phyloP scores from a whole-genome alignment of 2,888 invertebrate species.

The Leptinotarsa rubiginosa region DNA sequence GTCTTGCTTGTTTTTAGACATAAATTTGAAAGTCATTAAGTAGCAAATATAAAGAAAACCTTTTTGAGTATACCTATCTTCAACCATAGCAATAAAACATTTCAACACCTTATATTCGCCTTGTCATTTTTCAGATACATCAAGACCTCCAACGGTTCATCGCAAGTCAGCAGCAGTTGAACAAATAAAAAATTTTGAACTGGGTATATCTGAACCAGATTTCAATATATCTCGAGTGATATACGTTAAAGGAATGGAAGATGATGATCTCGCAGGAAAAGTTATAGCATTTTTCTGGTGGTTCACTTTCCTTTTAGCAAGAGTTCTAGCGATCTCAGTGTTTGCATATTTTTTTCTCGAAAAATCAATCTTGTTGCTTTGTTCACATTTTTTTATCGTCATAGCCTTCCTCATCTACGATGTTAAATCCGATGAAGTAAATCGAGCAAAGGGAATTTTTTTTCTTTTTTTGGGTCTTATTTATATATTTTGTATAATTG shows the following conservation, averaged over 20 bases:
- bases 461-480: slow-evolving; percentile 79
- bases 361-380: slow-evolving; percentile 71
- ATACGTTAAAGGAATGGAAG: slow-evolving; percentile 74
- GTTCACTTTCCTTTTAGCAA: slow-evolving; percentile 79
- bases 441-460: slow-evolving; percentile 67
- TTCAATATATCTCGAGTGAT: slow-evolving; percentile 64
- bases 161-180: slow-evolving; percentile 54
- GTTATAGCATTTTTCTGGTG: slow-evolving; percentile 80
- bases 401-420: slow-evolving; percentile 74
- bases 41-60: too few relatives aligned
- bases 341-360: slow-evolving; percentile 77
- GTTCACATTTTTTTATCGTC: slow-evolving; percentile 76
- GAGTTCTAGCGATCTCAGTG: slow-evolving; percentile 77
- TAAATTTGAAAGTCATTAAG: too few relatives aligned
- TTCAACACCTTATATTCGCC: background rate
- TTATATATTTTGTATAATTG: slow-evolving; percentile 81
- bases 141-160: slow-evolving; percentile 25
- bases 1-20: too few relatives aligned
- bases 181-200: slow-evolving; percentile 31
- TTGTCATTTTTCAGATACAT: slow-evolving; percentile 30
- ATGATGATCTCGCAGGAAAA: slow-evolving; percentile 79
- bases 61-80: too few relatives aligned
- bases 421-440: slow-evolving; percentile 70
- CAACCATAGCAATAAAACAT: background rate
- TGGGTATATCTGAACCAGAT: slow-evolving; percentile 48